These are phyloP conservation scores for Meriones unguiculatus DNA, from an alignment of 2,113 vertebrate genomes.

Conservation along the genomic window DNA sequence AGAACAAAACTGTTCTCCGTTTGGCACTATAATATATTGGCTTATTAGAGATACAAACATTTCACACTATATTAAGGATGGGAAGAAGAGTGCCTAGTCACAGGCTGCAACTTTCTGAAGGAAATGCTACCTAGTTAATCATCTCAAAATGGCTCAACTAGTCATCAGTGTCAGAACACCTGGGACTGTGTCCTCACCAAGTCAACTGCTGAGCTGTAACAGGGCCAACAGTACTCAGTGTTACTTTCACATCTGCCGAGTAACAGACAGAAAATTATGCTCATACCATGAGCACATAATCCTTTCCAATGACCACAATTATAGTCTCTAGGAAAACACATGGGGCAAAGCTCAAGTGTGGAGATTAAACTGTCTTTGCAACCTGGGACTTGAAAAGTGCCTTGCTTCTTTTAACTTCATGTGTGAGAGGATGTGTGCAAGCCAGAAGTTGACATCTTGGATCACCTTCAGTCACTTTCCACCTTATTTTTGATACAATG, in stretches of 20 bases:
- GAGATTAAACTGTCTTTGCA: not conserved
- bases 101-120: slow-evolving; percentile 15
- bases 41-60: not conserved
- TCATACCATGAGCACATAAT: not conserved
- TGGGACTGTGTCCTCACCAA: not conserved
- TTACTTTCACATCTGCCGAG: not conserved
- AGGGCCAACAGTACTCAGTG: not conserved
- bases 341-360: not conserved
- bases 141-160: slow-evolving; percentile 1
- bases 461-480: not conserved
- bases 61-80: not conserved
- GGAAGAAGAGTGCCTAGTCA: not conserved
- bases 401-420: not conserved
- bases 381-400: not conserved
- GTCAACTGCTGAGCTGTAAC: not conserved
- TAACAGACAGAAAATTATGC: not conserved
- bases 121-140: not conserved
- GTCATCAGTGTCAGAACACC: not conserved
- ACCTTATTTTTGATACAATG: not conserved
- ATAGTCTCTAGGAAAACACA: not conserved
- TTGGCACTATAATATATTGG: not conserved
- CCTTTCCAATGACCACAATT: not conserved
- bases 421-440: not conserved
- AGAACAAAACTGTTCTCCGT: slow-evolving; percentile 29
- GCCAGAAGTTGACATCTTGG: not conserved